Evolutionary conservation across 2,797 vertebrate species (phyloP), one percentile per base, ranked within the genome.

Genomic region (Coregonus suidteri): DNA sequence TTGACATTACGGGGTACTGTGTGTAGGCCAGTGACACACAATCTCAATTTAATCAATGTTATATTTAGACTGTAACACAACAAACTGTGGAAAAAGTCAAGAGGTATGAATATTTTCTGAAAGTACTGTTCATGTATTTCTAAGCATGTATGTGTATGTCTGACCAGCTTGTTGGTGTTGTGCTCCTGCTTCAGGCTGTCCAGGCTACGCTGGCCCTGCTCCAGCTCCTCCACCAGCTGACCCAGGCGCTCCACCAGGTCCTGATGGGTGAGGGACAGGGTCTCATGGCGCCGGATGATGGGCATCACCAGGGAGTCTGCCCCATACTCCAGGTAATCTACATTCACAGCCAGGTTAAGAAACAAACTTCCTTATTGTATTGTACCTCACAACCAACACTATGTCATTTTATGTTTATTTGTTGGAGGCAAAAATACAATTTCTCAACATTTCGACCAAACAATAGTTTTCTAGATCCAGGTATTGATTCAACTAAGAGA

Each of bases 281-380:
- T 93, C 79, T 92, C 79, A 0, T 95, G 91, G 53, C 92, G 94
- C 54, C 89, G 86, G 66, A 94, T 93, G 79, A 95, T 86, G 67
- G 93, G 86, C 91, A 85, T 89, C 16, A 92, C 87, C 68, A 86
- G 70, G 4, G 90, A 88, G 13, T 95, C 94, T 11, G 91, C 84
- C 1, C 89, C 47, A 0, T 84, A 81, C 52, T 95, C 88, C 73
- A 83, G 85, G 81, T 93, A 91, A 82, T 86, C 78, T 62, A 37
- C 14, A 37, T 9, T n/a, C 1, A 72, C 20, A 25, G n/a, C 11
- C 59, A 64, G 20, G 59, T 25, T 3, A 20, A 64, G 59, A 25
- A 20, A 64, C 25, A 25, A 25, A 25, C 59, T 11, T 20, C 13
- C 59, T 25, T 62, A 59, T 20, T 62, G 4, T 25, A 9, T 59